These are phyloP conservation scores for Phyllotreta cruciferae DNA, from an alignment of 2,888 invertebrate species.

Conservation along the genomic window DNA sequence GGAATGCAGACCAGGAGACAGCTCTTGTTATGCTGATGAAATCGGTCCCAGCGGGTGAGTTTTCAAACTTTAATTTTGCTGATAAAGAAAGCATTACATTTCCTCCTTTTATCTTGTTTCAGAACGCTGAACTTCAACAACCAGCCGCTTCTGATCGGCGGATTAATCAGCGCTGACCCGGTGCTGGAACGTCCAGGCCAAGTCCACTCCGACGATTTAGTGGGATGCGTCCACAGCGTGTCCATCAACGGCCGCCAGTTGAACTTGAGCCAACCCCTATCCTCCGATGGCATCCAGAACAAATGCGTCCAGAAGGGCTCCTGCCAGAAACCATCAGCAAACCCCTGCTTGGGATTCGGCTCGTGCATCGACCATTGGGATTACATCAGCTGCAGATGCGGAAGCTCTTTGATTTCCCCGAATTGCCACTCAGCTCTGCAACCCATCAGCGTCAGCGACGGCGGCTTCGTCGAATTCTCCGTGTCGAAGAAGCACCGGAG, in stretches of 20 bases:
- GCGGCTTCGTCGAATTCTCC: conserved; percentile 78
- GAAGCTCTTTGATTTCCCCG: conserved; percentile 74
- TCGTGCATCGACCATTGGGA: conserved; percentile 88
- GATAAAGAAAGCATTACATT: neutral
- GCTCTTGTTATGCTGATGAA: conserved; percentile 83
- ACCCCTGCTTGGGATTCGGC: conserved; percentile 70
- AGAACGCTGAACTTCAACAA: conserved; percentile 92
- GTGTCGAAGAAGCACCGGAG: conserved; percentile 85
- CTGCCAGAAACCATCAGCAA: conserved; percentile 63
- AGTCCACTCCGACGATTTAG: conserved; percentile 89
- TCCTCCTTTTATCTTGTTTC: conserved; percentile 57
- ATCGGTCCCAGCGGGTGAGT: conserved; percentile 88
- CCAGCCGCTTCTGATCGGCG: conserved; percentile 85
- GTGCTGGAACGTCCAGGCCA: conserved; percentile 89
- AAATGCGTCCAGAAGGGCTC: conserved; percentile 79
- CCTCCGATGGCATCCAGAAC: conserved; percentile 74
- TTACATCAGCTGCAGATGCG: conserved; percentile 74
- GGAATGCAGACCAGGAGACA: conserved; percentile 85
- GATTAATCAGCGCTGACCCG: conserved; percentile 83
- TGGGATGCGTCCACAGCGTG: conserved; percentile 93
- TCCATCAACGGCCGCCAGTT: conserved; percentile 84
- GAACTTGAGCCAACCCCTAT: conserved; percentile 80
- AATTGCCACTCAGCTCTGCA: conserved; percentile 81
- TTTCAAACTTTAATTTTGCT: neutral
- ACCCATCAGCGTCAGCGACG: conserved; percentile 79